Base-by-base conservation (phyloP, 1,140 invertebrate species). In the Parapsyche elsis region DNA sequence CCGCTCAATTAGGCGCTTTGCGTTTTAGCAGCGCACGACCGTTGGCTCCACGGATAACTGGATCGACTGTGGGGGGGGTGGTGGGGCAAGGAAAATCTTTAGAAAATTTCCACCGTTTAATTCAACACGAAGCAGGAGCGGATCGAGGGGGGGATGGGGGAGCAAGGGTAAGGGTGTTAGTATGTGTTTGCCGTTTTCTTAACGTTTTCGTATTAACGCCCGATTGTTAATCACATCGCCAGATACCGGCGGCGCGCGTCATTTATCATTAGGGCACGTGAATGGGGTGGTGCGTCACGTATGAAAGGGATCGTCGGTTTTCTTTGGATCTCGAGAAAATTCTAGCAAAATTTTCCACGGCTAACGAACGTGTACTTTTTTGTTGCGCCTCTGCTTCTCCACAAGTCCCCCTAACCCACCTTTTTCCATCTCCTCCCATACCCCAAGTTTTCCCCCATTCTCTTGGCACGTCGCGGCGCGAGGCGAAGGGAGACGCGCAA, bases 181-280 rank as follows among this genome's bases (percentile, higher is more conserved):
- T 23, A 38, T 38, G 64, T 45, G 23, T 14, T 24, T 53, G 38
- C 24, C 53, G 59, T 77, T 77, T 77, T 77, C 75, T 80, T 80
- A 64, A 74, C 79, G 71, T 80, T 74, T 80, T 80, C 79, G 61
- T 80, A 74, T 71, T 78, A 81, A 81, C 73, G 78, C 78, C 67
- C 64, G 71, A 81, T 79, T 79, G 81, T 82, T 80, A 77, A 82
- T 82, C 81, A 80, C 71, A 82, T 82, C 76, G 64, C 64, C 64
- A 74, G 76, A 82, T 82, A 80, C 79, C 57, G 67, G 64, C 12
- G 16, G 49, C 46, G 61, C 46, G 70, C 81, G 81, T 82, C 81
- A 80, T 82, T 82, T 82, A 82, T 82, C 81, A 82, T 82, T 82
- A 82, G 64, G 67, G 23, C 75, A 30, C 49, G 76, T 82, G 81